A percentile compares a stretch with the other conserved stretches of the same genome.
Evolutionary conservation across 2,797 vertebrate species (phyloP).

Genomic region (Nannoperca obscura): DNA sequence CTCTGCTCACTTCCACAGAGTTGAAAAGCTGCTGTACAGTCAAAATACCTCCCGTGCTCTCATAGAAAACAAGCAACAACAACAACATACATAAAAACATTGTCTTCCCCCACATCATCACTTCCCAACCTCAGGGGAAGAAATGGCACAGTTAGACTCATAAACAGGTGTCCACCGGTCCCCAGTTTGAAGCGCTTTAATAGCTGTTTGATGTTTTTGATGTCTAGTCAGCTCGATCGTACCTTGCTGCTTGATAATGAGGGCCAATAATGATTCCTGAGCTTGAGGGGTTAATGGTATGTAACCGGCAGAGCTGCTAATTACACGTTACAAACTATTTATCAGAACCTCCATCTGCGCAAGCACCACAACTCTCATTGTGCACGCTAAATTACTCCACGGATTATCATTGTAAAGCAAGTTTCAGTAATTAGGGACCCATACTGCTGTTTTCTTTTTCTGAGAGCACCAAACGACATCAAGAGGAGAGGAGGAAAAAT

Average conservation of each 20-base stretch:
- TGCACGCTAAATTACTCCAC: slow-evolving; percentile 99
- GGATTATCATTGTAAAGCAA: slow-evolving; percentile 99
- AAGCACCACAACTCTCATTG: slow-evolving; percentile 91
- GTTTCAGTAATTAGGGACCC: slow-evolving; percentile 97
- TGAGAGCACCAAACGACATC: slow-evolving; percentile 71
- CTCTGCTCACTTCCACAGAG: slow-evolving; percentile 28
- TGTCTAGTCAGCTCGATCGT: slow-evolving; percentile 99
- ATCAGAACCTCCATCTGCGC: slow-evolving; percentile 99
- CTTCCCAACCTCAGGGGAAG: slow-evolving; percentile 77
- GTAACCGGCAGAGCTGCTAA: slow-evolving; percentile 98
- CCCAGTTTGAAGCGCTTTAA: slow-evolving; percentile 70
- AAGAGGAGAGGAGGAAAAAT: slow-evolving; percentile 71
- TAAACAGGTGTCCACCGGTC: slow-evolving; percentile 88
- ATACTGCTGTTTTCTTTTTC: slow-evolving; percentile 92
- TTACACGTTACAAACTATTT: slow-evolving; percentile 99
- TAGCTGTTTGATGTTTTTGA: slow-evolving; percentile 88
- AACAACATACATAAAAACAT: slow-evolving; percentile 71
- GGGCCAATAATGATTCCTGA: slow-evolving; percentile 96
- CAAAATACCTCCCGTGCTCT: slow-evolving; percentile 44
- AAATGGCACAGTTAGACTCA: slow-evolving; percentile 80
- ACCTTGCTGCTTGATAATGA: slow-evolving; percentile 99
- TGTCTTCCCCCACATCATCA: slow-evolving; percentile 71
- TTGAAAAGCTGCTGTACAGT: slow-evolving; percentile 49
- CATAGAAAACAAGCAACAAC: slow-evolving; percentile 62
- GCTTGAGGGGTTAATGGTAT: slow-evolving; percentile 99